A percentile compares a stretch with the other conserved stretches of the same genome.
Evolutionary conservation across 2,113 vertebrate genomes (phyloP).

Genomic region (Panthera tigris): DNA sequence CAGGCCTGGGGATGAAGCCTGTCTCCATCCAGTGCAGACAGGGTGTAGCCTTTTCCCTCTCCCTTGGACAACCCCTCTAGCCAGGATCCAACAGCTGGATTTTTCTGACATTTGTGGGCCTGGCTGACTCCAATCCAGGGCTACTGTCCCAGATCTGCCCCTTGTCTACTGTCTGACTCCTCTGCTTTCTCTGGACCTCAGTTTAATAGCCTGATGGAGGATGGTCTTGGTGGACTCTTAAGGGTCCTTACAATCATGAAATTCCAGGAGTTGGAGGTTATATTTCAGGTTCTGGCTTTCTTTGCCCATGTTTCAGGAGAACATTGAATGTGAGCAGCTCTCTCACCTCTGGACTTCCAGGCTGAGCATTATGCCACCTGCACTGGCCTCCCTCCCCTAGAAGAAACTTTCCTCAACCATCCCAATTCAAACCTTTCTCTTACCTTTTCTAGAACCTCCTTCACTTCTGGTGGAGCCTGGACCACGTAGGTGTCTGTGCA

Average conservation of each 20-base stretch:
- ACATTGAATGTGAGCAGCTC: background rate
- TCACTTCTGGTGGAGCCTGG: background rate
- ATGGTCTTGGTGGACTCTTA: background rate
- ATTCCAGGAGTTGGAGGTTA: background rate
- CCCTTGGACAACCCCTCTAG: background rate
- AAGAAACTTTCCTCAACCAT: background rate
- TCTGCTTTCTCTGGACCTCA: background rate
- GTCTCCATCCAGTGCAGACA: background rate
- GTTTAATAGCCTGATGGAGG: background rate
- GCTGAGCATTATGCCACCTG: background rate
- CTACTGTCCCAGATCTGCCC: background rate
- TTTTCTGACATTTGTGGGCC: conserved; percentile 5
- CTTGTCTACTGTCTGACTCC: background rate
- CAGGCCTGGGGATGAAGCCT: background rate
- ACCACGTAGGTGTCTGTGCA: background rate
- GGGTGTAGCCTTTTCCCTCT: background rate
- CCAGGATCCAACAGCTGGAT: background rate
- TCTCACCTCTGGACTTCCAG: background rate
- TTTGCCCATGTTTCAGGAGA: background rate
- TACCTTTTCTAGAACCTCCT: background rate
- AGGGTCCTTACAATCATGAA: background rate
- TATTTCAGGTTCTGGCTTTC: background rate
- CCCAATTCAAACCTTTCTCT: background rate
- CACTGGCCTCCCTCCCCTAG: background rate
- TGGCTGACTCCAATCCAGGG: background rate